Percentiles rank a stretch among this genome's conserved stretches.
Conservation (phyloP, 2,797 vertebrate species). For the Synaphobranchus kaupii region DNA sequence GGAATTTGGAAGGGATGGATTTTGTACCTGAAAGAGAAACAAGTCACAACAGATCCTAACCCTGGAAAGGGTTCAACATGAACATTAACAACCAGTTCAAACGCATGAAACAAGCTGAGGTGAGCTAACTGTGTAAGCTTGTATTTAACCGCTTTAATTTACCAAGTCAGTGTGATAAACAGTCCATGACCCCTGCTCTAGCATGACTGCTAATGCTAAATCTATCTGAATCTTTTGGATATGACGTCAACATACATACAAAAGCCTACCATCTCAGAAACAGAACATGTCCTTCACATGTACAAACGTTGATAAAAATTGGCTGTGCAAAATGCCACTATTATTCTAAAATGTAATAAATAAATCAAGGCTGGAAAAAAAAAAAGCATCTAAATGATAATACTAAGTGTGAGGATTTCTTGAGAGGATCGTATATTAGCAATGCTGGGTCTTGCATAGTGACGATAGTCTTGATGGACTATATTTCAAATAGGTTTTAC, state of each 20-base stretch:
- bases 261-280: not conserved
- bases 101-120: not conserved
- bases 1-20: conserved; percentile 60
- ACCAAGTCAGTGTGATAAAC: not conserved
- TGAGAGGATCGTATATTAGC: not conserved
- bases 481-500: not conserved
- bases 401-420: not conserved
- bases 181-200: not conserved
- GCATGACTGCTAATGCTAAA: not conserved
- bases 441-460: not conserved
- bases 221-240: not conserved
- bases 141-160: not conserved
- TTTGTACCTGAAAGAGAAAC: conserved; percentile 57
- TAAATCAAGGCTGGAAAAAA: not conserved
- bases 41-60: not conserved
- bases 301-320: not conserved
- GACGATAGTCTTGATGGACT: not conserved
- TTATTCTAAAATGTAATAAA: not conserved
- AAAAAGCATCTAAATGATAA: too few species aligned
- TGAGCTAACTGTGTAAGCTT: not conserved
- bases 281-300: not conserved
- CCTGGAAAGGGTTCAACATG: not conserved
- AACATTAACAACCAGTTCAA: not conserved
- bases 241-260: not conserved
- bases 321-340: not conserved